Conservation (phyloP, 2,888 invertebrate species). For the Cactoblastis cactorum region DNA sequence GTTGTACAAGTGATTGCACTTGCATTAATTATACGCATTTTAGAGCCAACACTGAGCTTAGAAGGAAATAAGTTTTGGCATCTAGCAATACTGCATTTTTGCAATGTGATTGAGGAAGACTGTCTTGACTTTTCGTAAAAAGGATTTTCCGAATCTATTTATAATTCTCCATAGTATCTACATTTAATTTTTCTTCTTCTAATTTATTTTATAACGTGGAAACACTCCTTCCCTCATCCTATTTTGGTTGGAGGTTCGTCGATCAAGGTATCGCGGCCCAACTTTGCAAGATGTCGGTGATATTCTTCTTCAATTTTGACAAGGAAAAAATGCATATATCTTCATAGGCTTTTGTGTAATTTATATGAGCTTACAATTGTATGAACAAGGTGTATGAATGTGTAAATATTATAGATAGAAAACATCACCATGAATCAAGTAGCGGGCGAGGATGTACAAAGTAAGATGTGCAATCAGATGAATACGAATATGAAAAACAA, state of each 20-base stretch:
- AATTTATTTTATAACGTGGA: constrained; percentile 33
- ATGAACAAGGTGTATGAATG: too few relatives aligned
- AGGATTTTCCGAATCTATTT: constrained; percentile 51
- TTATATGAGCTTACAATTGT: constrained; percentile 54
- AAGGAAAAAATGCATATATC: constrained; percentile 64
- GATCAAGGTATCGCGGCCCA: constrained; percentile 48
- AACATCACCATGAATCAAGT: constrained; percentile 66
- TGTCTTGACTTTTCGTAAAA: constrained; percentile 43
- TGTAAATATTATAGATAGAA: constrained; percentile 69
- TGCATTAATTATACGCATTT: too few relatives aligned
- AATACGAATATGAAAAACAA: constrained; percentile 63
- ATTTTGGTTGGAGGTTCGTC: constrained; percentile 25
- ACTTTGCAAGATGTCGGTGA: constrained; percentile 74
- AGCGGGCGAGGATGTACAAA: constrained; percentile 61
- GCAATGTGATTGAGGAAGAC: constrained; percentile 71
- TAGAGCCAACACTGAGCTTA: not conserved
- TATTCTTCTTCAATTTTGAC: constrained; percentile 70
- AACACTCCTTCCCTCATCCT: constrained; percentile 38
- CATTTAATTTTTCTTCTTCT: constrained; percentile 36
- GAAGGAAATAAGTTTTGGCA: not conserved
- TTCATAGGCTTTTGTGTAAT: constrained; percentile 48
- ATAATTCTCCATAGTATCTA: constrained; percentile 37
- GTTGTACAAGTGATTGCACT: too few relatives aligned
- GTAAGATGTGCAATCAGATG: constrained; percentile 64
- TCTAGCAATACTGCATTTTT: constrained; percentile 43